Percentiles rank a stretch among this genome's conserved stretches.
These are phyloP conservation scores for Thymelicus lineola DNA, from an alignment of 2,888 invertebrate genomes.

Conservation along the genomic window DNA sequence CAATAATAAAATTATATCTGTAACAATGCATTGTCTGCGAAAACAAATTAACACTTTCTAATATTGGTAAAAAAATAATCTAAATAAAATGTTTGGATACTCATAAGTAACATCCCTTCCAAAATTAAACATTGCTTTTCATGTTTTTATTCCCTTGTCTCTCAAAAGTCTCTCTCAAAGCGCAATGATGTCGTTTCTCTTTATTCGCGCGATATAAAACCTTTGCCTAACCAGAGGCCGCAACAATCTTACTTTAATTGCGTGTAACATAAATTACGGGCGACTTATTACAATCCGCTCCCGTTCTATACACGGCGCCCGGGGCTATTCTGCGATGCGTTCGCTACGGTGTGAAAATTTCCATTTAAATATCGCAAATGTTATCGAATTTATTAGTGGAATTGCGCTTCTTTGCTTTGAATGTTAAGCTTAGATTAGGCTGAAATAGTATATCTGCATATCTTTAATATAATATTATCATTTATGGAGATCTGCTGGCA, in stretches of 20 bases:
- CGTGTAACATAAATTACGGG: conserved; percentile 81
- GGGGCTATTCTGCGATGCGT: conserved; percentile 59
- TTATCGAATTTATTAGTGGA: conserved; percentile 27
- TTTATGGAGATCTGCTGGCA: too few relatives aligned
- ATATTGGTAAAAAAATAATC: too few relatives aligned
- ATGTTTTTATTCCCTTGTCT: too few relatives aligned
- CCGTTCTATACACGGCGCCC: conserved; percentile 71
- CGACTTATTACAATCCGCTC: conserved; percentile 82
- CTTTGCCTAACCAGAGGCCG: conserved; percentile 50
- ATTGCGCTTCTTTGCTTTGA: background rate
- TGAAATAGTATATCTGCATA: too few relatives aligned
- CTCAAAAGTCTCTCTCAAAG: too few relatives aligned
- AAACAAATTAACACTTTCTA: too few relatives aligned
- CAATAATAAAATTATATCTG: too few relatives aligned
- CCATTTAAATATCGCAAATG: conserved; percentile 38
- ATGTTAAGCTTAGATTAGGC: background rate
- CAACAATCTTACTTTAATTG: conserved; percentile 84
- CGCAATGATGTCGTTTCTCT: background rate
- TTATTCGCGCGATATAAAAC: background rate
- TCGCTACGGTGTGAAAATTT: conserved; percentile 41
- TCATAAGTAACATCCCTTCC: too few relatives aligned
- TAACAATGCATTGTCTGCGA: too few relatives aligned
- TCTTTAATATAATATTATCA: too few relatives aligned
- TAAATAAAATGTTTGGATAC: too few relatives aligned
- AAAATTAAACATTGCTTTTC: too few relatives aligned